phyloP scores from a whole-genome alignment of 2,113 vertebrate genomes.

The Melanotaenia duboulayi region DNA sequence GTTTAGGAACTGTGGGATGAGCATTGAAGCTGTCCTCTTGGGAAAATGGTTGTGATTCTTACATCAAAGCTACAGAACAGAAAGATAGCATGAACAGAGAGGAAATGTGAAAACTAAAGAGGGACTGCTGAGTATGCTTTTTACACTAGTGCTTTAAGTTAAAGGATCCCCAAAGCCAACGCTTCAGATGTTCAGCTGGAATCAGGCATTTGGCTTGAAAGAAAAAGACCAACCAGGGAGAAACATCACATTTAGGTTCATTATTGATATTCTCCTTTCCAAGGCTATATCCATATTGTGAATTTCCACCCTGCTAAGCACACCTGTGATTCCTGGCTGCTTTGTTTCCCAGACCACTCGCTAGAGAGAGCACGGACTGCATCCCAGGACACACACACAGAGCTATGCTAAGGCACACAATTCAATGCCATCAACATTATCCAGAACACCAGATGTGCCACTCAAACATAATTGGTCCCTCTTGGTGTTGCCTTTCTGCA shows the following conservation, averaged over 20 bases:
- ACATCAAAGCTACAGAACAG: slow-evolving; percentile 39
- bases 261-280: slow-evolving; percentile 29
- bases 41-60: slow-evolving; percentile 18
- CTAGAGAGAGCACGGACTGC: slow-evolving; percentile 16
- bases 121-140: slow-evolving; percentile 1
- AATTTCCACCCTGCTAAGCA: slow-evolving; percentile 57
- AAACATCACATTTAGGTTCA: slow-evolving; percentile 29
- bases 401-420: slow-evolving; percentile 19
- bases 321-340: slow-evolving; percentile 70
- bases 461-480: slow-evolving; percentile 58
- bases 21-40: slow-evolving; percentile 15
- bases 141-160: slow-evolving; percentile 12
- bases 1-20: slow-evolving; percentile 29
- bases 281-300: slow-evolving; percentile 37
- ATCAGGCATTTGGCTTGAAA: slow-evolving; percentile 21
- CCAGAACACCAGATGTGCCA: slow-evolving; percentile 65
- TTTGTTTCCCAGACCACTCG: slow-evolving; percentile 10
- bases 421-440: slow-evolving; percentile 48
- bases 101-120: slow-evolving; percentile 8
- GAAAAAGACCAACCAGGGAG: slow-evolving; percentile 1
- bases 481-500: slow-evolving; percentile 35
- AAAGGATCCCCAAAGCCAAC: background rate
- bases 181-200: slow-evolving; percentile 9
- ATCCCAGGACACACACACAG: slow-evolving; percentile 26
- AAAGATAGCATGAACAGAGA: slow-evolving; percentile 2